Base-by-base conservation (phyloP, 1,140 invertebrate genomes). In the Zaprionus africanus region DNA sequence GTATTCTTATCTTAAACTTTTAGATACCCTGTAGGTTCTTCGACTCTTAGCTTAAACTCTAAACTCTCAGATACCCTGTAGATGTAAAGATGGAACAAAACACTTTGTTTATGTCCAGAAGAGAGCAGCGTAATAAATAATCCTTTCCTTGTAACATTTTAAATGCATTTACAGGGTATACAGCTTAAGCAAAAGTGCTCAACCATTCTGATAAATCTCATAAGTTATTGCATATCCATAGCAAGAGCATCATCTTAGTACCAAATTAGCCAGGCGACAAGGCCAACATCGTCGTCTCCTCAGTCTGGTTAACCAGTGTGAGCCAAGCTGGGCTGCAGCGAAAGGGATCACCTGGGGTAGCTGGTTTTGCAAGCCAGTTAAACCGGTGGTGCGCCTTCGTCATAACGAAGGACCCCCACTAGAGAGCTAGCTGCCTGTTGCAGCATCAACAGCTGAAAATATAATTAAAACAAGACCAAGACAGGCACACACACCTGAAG, bases 381-480 rank as follows among this genome's bases (percentile, higher is more conserved):
- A 46, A 46, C 41, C 41, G 41, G 41, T 46, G 41, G n/a, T 17
- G n/a, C 41, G 36, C 36, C 36, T 38, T 38, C 36, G 13, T 38
- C 36, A 38, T 15, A 38, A 38, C 13, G 41, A 46, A 46, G 41
- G 41, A 46, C 41, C 41, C 41, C 41, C 41, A 46, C n/a, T 46
- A 41, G 38, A 41, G 38, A 46, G 41, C 6, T 1, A 46, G 36
- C 34, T 13, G 4, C 11, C 41, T 46, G 38, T 41, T 41, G 15
- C 41, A 17, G 41, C n/a, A 43, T 43, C 41, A 46, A 46, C 41
- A 46, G 41, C 41, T 46, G 41, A 46, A 46, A 46, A 17, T 46
- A 46, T 46, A 46, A 46, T 46, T 46, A 46, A 46, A 46, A 46
- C 41, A 46, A 46, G 41, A 17, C n/a, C 41, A 46, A 43, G 5